phyloP scores from a whole-genome alignment of 1,140 invertebrate species.

The Conus ventricosus region DNA sequence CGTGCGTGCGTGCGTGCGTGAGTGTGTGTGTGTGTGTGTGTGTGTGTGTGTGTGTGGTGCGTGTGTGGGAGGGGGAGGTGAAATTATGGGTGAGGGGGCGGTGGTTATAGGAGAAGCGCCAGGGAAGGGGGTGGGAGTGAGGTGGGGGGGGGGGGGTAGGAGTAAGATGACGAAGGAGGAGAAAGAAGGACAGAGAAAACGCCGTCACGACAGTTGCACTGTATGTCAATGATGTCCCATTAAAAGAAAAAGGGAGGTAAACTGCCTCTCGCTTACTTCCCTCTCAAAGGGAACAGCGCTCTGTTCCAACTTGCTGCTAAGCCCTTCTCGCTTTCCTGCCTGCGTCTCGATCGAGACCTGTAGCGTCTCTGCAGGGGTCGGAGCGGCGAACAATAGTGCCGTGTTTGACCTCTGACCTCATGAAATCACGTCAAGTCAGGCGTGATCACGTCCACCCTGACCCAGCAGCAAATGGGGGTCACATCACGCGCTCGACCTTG shows the following conservation, averaged over 20 bases:
- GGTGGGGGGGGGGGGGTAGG: too few relatives aligned
- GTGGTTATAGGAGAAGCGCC: too few relatives aligned
- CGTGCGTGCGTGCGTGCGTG: too few relatives aligned
- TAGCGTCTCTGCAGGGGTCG: not conserved
- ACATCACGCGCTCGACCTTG: conserved; percentile 10
- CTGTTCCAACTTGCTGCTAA: not conserved
- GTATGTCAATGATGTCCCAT: conserved; percentile 26
- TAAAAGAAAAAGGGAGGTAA: conserved; percentile 15
- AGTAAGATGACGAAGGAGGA: too few relatives aligned
- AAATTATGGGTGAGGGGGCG: too few relatives aligned
- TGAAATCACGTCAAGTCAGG: conserved; percentile 39
- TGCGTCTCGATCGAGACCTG: too few relatives aligned
- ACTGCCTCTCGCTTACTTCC: not conserved
- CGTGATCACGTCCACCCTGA: conserved; percentile 29
- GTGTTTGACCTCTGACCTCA: conserved; percentile 28
- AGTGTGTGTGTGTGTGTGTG: too few relatives aligned
- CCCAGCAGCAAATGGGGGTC: conserved; percentile 27
- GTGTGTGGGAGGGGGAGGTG: too few relatives aligned
- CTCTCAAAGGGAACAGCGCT: not conserved
- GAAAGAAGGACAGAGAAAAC: too few relatives aligned
- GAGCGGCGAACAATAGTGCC: conserved; percentile 31
- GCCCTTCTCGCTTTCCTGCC: too few relatives aligned
- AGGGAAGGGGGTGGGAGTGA: too few relatives aligned
- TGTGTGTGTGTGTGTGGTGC: too few relatives aligned
- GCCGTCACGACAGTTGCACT: not conserved